These are phyloP conservation scores for Ophonus ardosiacus DNA, from an alignment of 2,888 invertebrate genomes.

Conservation along the genomic window DNA sequence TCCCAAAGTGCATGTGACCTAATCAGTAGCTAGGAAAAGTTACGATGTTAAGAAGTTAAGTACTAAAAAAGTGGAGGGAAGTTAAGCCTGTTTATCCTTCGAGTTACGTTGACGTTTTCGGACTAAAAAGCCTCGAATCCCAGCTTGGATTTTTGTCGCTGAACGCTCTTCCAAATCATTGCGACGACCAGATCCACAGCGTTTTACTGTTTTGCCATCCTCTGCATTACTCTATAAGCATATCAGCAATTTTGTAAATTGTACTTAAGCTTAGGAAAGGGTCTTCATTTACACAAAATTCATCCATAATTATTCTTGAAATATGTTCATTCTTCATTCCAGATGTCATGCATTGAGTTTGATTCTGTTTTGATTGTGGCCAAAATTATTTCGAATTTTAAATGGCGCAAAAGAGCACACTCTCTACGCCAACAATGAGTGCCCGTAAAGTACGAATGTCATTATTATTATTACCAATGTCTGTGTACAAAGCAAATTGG, in stretches of 20 bases:
- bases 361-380: too few species aligned
- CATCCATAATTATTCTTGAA: too few species aligned
- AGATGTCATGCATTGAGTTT: too few species aligned
- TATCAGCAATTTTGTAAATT: not conserved
- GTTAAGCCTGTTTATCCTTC: constrained; percentile 59
- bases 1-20: constrained; percentile 32
- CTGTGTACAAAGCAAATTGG: too few species aligned
- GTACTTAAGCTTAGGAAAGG: not conserved
- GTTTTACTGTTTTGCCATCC: constrained; percentile 44
- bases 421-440: too few species aligned
- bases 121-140: constrained; percentile 78
- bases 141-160: constrained; percentile 79
- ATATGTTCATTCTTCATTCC: too few species aligned
- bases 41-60: constrained; percentile 35
- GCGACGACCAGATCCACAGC: constrained; percentile 38
- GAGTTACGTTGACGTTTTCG: constrained; percentile 76
- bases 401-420: too few species aligned
- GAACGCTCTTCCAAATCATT: constrained; percentile 73
- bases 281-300: too few species aligned
- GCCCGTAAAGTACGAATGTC: too few species aligned
- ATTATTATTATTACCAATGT: too few species aligned
- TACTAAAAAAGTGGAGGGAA: constrained; percentile 1
- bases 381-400: too few species aligned
- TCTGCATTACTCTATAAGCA: constrained; percentile 32
- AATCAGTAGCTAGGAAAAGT: constrained; percentile 5